A percentile compares a stretch with the other conserved stretches of the same genome.
Evolutionary conservation across 2,797 vertebrate species (phyloP).

Genomic region (Enteromius treurensis): DNA sequence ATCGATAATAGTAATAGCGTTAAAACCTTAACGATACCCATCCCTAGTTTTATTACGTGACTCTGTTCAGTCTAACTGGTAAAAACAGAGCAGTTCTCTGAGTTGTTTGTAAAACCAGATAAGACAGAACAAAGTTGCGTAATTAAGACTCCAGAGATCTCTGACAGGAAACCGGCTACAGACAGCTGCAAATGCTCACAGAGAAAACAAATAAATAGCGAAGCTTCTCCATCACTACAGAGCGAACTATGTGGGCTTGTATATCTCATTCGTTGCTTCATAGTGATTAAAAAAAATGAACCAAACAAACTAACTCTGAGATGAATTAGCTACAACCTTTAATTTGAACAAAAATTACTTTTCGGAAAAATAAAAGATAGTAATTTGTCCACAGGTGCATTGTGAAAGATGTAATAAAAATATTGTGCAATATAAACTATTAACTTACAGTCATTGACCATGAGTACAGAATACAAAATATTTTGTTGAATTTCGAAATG

Average conservation of each 20-base stretch:
- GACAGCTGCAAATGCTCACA: conserved; percentile 13
- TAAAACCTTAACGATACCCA: no score
- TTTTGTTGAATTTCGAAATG: not conserved
- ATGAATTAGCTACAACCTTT: not conserved
- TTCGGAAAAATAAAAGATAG: not conserved
- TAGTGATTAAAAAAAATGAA: not conserved
- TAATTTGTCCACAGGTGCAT: not conserved
- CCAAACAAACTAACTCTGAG: not conserved
- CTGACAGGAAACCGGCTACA: conserved; percentile 18
- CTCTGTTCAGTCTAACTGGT: not conserved
- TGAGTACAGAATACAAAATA: not conserved
- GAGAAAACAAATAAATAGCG: not conserved
- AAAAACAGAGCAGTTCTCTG: conserved; percentile 1
- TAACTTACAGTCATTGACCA: not conserved
- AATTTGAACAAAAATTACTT: not conserved
- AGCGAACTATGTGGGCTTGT: no score
- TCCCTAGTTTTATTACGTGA: no score
- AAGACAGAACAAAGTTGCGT: conserved; percentile 37
- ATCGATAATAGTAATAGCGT: no score
- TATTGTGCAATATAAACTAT: not conserved
- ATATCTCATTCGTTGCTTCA: not conserved
- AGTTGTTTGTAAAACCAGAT: conserved; percentile 14
- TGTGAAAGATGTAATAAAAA: not conserved
- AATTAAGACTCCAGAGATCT: conserved; percentile 68
- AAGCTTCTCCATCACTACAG: not conserved